Base-by-base conservation (phyloP, 2,888 invertebrate species). In the Amblyjoppa proteus region DNA sequence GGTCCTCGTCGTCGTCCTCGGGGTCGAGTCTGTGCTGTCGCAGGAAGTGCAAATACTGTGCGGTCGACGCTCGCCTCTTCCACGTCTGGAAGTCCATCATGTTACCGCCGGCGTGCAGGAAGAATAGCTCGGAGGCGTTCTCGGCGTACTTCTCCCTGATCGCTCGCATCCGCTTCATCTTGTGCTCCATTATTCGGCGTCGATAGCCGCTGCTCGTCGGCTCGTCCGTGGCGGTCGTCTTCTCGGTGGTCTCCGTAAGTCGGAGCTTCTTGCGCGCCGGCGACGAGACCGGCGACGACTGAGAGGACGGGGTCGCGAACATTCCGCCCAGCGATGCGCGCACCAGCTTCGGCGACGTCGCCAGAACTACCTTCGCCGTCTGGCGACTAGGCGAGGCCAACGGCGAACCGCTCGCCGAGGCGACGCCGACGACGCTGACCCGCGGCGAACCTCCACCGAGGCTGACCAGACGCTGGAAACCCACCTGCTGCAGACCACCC, bases 81-180 rank as follows among this genome's bases (percentile, higher is more conserved):
- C 98, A 98, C 89, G 96, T 95, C 89, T 96, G 96, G 94, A 97
- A 97, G 94, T 99, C 98, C 96, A 98, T 96, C 95, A 98, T 96
- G 94, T 98, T 97, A 87, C 98, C 97, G 90, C 97, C 97, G 90
- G 96, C 96, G 95, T 98, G 97, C 90, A 98, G 96, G 94, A 97
- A 98, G 95, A 97, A 98, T 91, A 97, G 95, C 95, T 98, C 98
- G 90, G 97, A 96, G 90, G 97, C 96, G 94, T 97, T 96, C 93
- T 97, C 97, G 89, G 96, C 96, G 94, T 97, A 97, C 95, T 95
- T 96, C 90, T 97, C 97, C 84, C 96, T 96, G 88, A 97, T 95
- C 87, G 95, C 95, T 91, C 96, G 96, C 94, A 97, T 95, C 49
- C 96, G 95, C 90, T 96, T 95, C 94, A 96, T 95, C 93, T 97